Percentiles rank a stretch among this genome's conserved stretches.
Evolutionary conservation across 2,113 vertebrate genomes (phyloP).

Genomic region (Sialia sialis): DNA sequence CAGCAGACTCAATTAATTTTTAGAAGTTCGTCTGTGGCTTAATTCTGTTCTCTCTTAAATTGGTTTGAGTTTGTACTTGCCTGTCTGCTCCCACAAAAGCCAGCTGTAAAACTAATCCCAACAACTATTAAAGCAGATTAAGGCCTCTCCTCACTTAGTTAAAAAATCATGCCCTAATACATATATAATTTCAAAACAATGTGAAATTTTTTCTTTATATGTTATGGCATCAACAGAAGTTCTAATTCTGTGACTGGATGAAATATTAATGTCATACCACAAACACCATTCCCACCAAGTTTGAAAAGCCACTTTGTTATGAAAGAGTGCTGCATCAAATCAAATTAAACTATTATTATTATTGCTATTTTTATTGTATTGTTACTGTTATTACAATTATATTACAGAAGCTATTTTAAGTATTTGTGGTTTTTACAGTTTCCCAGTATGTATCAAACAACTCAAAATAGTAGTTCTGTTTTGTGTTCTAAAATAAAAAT

Average conservation of each 20-base stretch:
- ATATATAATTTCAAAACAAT: neutral
- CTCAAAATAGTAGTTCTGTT: neutral
- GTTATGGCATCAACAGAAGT: neutral
- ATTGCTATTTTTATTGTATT: too few relatives aligned
- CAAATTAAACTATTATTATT: neutral
- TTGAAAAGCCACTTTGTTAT: neutral
- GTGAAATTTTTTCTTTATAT: neutral
- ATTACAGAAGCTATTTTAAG: neutral
- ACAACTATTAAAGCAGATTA: neutral
- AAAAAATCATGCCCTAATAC: neutral
- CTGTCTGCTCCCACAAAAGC: neutral
- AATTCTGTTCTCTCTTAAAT: neutral
- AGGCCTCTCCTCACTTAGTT: neutral
- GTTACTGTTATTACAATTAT: neutral
- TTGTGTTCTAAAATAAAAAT: neutral
- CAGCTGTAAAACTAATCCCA: neutral
- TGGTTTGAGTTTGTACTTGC: neutral
- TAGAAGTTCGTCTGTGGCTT: neutral
- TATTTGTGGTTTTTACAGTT: neutral
- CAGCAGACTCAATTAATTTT: neutral
- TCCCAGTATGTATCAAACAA: neutral
- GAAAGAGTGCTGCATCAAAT: neutral
- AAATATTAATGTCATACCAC: neutral
- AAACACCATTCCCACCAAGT: rapidly evolving
- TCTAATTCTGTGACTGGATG: neutral